A percentile compares a stretch with the other conserved stretches of the same genome.
phyloP scores from a whole-genome alignment of 2,888 invertebrate species.

The Oligia strigilis region DNA sequence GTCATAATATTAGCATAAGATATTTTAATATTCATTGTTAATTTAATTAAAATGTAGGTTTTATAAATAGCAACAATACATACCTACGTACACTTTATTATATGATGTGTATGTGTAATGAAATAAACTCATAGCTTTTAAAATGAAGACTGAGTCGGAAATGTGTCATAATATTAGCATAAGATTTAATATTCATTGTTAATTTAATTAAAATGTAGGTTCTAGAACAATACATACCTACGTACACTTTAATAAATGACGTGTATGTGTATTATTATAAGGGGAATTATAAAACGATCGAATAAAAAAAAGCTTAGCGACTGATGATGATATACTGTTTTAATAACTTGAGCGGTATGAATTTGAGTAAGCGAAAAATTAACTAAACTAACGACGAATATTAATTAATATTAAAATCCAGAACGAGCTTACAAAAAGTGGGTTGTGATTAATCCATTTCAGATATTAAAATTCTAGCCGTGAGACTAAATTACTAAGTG shows the following conservation, averaged over 20 bases:
- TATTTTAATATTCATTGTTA: background rate
- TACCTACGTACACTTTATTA: background rate
- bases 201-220: slow-evolving; percentile 34
- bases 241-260: no score
- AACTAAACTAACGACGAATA: no score
- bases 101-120: background rate
- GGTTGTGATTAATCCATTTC: no score
- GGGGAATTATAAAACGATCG: no score
- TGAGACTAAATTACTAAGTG: no score
- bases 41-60: slow-evolving; percentile 34
- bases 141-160: slow-evolving; percentile 4
- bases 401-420: no score
- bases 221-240: background rate
- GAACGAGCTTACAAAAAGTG: no score
- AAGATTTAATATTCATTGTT: slow-evolving; percentile 1
- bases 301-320: no score
- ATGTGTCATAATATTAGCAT: slow-evolving; percentile 49
- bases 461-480: no score
- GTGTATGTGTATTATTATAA: background rate
- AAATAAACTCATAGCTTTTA: background rate
- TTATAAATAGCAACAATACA: background rate
- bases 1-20: slow-evolving; percentile 41
- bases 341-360: no score
- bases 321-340: no score
- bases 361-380: no score